phyloP scores from a whole-genome alignment of 2,797 vertebrate species.

The Mormyrus proboscirostris region DNA sequence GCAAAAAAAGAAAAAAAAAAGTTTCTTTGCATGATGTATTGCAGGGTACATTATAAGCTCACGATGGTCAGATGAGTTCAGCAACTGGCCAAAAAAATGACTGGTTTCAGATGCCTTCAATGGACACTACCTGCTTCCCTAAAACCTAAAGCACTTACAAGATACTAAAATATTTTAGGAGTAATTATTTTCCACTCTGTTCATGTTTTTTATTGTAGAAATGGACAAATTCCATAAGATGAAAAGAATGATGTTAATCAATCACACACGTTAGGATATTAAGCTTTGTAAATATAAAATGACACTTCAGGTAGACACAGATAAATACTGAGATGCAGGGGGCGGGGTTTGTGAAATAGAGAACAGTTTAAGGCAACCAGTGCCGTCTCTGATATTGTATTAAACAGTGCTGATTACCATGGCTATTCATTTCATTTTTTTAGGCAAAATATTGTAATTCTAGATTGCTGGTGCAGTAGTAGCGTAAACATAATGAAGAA shows the following conservation, averaged over 20 bases:
- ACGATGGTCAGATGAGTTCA: not conserved
- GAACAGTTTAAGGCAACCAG: not conserved
- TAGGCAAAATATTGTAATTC: not conserved
- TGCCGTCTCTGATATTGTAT: not conserved
- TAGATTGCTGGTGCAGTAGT: conserved; percentile 18
- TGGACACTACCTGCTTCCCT: not conserved
- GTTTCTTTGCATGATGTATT: not conserved
- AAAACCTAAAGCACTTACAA: not conserved
- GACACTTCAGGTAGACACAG: not conserved
- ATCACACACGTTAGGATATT: not conserved
- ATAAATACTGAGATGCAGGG: not conserved
- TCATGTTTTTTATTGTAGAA: not conserved
- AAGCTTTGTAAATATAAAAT: not conserved
- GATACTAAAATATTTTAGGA: not conserved
- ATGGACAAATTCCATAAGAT: not conserved
- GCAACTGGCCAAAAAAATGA: not conserved
- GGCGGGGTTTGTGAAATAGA: not conserved
- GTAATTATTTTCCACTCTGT: not conserved
- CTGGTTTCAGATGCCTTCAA: not conserved
- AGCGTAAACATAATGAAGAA: not conserved
- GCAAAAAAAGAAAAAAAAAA: not conserved
- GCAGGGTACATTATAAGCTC: not conserved
- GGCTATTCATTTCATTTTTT: not conserved
- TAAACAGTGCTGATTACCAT: not conserved
- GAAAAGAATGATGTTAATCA: not conserved